Base-by-base conservation (phyloP, 1,140 invertebrate species). In the Lepidurus apus region DNA sequence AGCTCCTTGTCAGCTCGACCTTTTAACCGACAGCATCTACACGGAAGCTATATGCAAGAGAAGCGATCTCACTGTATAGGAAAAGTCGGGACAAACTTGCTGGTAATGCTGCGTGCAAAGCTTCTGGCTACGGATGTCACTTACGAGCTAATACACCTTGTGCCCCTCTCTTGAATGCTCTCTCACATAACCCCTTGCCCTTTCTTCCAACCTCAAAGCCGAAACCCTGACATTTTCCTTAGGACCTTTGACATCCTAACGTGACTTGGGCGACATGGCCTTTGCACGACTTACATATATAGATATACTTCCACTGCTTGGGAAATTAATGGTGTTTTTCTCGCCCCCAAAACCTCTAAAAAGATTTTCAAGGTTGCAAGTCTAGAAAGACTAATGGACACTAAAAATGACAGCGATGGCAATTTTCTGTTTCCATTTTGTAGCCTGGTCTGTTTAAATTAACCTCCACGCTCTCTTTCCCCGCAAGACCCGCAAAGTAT, bases 91-190 rank as follows among this genome's bases (percentile, higher is more conserved):
- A 9, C 5, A 65, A 65, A n/a, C 53, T 65, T 65, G 53, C 53
- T 65, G 6, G 13, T 65, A 65, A 65, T 13, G 53, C 53, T 65
- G 53, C 53, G 53, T 65, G 53, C 53, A 65, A 65, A 65, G 53
- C 53, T 65, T 65, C 53, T 17, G 53, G 53, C 53, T 65, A 65
- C 53, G 53, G 53, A 65, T 65, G 53, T 65, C 53, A 65, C 13
- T 65, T 65, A 65, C 21, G 53, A 65, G 53, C 53, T 65, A 65
- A 65, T 65, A 65, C 53, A 17, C 53, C 53, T 9, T 65, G 34
- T 34, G 34, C 34, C 34, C 34, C 34, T 65, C 53, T 65, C 53
- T 65, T 17, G 53, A 13, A 17, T 34, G 34, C 34, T 34, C 34
- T 34, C 34, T 34, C 53, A 65, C 53, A 65, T 65, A 65, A 65